Conservation (phyloP, 2,888 invertebrate genomes). For the Athalia rosae region DNA sequence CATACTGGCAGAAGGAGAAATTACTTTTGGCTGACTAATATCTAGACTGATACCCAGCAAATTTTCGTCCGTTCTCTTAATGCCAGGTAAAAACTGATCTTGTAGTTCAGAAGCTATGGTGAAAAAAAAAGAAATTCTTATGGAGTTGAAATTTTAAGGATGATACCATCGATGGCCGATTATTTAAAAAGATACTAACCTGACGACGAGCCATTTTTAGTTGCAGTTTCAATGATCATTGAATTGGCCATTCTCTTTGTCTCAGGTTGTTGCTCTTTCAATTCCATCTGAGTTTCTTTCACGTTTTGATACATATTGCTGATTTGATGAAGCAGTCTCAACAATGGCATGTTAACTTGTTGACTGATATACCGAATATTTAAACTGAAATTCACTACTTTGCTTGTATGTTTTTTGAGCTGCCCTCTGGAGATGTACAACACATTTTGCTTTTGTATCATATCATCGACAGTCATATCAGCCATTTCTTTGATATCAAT, state of each 20-base stretch:
- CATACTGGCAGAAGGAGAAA: constrained; percentile 77
- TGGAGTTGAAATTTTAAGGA: too few relatives aligned
- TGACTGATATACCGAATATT: constrained; percentile 94
- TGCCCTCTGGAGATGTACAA: constrained; percentile 91
- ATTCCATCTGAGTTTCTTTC: constrained; percentile 93
- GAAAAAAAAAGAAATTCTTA: constrained; percentile 7
- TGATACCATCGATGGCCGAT: constrained; percentile 29
- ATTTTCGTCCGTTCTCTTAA: constrained; percentile 67
- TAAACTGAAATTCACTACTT: constrained; percentile 91
- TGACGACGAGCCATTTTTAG: constrained; percentile 79
- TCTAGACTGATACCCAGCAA: constrained; percentile 62
- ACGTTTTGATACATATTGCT: constrained; percentile 98
- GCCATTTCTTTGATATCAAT: constrained; percentile 92
- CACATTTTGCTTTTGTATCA: constrained; percentile 88
- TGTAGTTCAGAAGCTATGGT: constrained; percentile 78
- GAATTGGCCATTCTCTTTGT: constrained; percentile 68
- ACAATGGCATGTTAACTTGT: constrained; percentile 96
- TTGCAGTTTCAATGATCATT: constrained; percentile 72
- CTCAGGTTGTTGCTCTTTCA: constrained; percentile 82
- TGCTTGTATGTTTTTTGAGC: constrained; percentile 92
- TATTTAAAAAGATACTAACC: constrained; percentile 70
- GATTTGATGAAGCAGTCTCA: constrained; percentile 95
- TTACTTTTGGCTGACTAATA: constrained; percentile 66
- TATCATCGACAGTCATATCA: constrained; percentile 91
- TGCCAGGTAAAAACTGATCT: constrained; percentile 76